Conservation (phyloP, 2,888 invertebrate species). For the Arge pagana region DNA sequence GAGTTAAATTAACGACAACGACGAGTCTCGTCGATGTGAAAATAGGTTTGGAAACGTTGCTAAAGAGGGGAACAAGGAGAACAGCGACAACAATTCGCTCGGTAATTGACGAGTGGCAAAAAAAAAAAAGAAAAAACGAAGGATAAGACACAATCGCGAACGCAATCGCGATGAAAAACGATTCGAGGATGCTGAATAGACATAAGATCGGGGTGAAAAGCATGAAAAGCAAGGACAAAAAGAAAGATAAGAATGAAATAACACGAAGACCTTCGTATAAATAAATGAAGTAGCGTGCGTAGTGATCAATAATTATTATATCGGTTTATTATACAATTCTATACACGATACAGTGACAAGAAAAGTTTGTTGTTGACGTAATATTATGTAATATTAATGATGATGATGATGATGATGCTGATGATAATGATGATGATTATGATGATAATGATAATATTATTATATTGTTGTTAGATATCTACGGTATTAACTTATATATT, state of each 20-base stretch:
- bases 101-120: constrained; percentile 12
- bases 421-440: constrained; percentile 34
- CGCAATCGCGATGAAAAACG: no score
- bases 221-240: constrained; percentile 16
- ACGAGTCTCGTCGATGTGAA: constrained; percentile 26
- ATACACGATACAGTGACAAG: constrained; percentile 35
- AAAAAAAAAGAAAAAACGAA: constrained; percentile 17
- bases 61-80: constrained; percentile 5
- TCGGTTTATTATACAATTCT: no score
- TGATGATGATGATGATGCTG: no score
- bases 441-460: constrained; percentile 51
- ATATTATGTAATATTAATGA: constrained; percentile 47
- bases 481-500: constrained; percentile 37
- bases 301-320: constrained; percentile 36
- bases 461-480: constrained; percentile 57
- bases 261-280: constrained; percentile 40
- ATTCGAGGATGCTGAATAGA: no score
- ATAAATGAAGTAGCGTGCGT: constrained; percentile 46
- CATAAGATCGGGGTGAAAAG: constrained; percentile 9
- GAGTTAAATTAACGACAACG: no score
- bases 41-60: constrained; percentile 11
- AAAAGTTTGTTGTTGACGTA: constrained; percentile 53
- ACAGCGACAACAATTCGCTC: constrained; percentile 5
- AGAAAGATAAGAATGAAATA: constrained; percentile 21
- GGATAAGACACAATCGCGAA: constrained; percentile 24